phyloP scores from a whole-genome alignment of 2,888 invertebrate genomes.

The Adineta ricciae region DNA sequence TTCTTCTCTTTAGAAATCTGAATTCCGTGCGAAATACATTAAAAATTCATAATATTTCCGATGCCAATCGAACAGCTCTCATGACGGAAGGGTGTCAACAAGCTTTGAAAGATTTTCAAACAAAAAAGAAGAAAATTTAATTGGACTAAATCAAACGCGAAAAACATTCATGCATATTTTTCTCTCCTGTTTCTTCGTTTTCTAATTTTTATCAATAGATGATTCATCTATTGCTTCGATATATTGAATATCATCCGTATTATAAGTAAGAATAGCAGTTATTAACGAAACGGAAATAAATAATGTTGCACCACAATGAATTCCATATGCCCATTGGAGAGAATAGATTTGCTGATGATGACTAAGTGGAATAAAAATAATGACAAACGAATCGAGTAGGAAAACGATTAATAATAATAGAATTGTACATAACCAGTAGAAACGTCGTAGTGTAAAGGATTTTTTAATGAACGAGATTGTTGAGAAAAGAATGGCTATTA shows the following conservation, averaged over 20 bases:
- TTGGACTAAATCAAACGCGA: neutral
- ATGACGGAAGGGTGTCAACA: neutral
- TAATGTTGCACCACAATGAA: slow-evolving; percentile 10
- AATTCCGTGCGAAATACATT: slow-evolving; percentile 13
- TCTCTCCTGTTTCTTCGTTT: neutral
- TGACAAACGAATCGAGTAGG: neutral
- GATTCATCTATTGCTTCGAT: slow-evolving; percentile 8
- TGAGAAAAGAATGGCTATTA: neutral
- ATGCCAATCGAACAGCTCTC: neutral
- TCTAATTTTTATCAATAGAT: neutral
- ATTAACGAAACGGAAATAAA: neutral
- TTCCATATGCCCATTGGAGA: slow-evolving; percentile 19
- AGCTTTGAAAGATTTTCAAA: neutral
- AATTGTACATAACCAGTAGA: neutral
- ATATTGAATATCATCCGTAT: slow-evolving; percentile 19
- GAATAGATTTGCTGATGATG: neutral
- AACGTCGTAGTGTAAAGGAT: neutral
- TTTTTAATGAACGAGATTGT: neutral
- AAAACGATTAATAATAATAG: neutral
- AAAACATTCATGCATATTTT: neutral
- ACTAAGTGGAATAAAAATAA: neutral
- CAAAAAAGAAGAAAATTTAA: neutral
- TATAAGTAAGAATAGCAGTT: neutral
- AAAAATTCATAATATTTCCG: neutral
- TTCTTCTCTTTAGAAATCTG: neutral